These are phyloP conservation scores for Nasonia giraulti DNA, from an alignment of 1,140 invertebrate species.

Conservation along the genomic window DNA sequence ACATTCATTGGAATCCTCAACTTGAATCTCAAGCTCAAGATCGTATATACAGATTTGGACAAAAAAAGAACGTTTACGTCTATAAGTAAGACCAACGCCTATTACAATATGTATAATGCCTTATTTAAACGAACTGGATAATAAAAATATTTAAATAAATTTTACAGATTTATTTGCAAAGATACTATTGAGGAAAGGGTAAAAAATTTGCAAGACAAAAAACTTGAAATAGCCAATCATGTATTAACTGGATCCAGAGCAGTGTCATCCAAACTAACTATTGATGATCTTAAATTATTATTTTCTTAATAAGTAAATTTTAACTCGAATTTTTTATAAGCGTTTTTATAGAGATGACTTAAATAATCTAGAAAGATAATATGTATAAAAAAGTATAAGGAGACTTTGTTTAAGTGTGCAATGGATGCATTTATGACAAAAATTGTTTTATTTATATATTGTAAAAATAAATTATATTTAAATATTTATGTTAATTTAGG, in stretches of 20 bases:
- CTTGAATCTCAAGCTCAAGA: slow-evolving; percentile 94
- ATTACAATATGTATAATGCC: slow-evolving; percentile 11
- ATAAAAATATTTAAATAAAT: slow-evolving; percentile 49
- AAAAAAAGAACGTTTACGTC: slow-evolving; percentile 86
- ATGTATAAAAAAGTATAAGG: slow-evolving; percentile 11
- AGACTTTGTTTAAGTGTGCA: slow-evolving; percentile 24
- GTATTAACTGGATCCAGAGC: slow-evolving; percentile 81
- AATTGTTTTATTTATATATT: slow-evolving; percentile 17
- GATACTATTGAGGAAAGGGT: slow-evolving; percentile 92
- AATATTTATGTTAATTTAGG: slow-evolving; percentile 37
- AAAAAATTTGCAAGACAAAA: slow-evolving; percentile 84
- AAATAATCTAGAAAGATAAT: slow-evolving; percentile 5
- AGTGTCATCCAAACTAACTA: slow-evolving; percentile 79
- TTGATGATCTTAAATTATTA: slow-evolving; percentile 83
- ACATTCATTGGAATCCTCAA: slow-evolving; percentile 97
- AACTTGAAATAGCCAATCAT: slow-evolving; percentile 85
- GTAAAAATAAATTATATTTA: slow-evolving; percentile 23
- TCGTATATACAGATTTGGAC: slow-evolving; percentile 92
- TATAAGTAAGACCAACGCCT: slow-evolving; percentile 80
- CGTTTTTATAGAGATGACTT: slow-evolving; percentile 3
- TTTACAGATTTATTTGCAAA: slow-evolving; percentile 83
- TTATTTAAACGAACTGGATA: background rate
- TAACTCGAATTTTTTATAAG: slow-evolving; percentile 13
- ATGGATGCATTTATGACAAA: slow-evolving; percentile 27
- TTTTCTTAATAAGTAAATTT: slow-evolving; percentile 44